Evolutionary conservation across 2,113 vertebrate species (phyloP).

Genomic region (Accipiter virgatus): DNA sequence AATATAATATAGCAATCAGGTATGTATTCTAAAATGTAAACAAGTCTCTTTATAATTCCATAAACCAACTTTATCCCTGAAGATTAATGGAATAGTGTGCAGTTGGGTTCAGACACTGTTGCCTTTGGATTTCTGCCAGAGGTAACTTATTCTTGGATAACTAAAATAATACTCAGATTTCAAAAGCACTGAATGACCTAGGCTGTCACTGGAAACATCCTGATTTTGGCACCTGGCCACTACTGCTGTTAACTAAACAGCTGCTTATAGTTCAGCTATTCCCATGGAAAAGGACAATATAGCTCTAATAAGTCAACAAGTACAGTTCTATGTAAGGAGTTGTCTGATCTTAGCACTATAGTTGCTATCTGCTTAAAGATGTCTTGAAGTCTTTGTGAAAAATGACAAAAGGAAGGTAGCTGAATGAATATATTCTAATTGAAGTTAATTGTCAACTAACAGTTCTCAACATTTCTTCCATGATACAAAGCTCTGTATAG

Average conservation of each 20-base stretch:
- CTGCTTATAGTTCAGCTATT: background rate
- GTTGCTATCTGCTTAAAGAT: background rate
- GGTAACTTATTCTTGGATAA: background rate
- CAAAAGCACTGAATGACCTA: background rate
- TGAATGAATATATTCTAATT: background rate
- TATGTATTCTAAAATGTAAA: conserved; percentile 48
- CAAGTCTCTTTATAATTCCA: background rate
- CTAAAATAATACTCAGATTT: background rate
- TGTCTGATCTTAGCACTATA: background rate
- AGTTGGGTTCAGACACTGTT: background rate
- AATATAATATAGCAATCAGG: conserved; percentile 36
- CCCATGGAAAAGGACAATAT: background rate
- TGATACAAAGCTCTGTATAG: background rate
- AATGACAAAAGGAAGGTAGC: background rate
- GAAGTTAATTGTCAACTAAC: background rate
- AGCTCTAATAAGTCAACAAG: background rate
- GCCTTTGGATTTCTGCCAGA: background rate
- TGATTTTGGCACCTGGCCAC: background rate
- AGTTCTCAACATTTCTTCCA: background rate
- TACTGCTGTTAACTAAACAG: background rate
- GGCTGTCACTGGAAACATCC: background rate
- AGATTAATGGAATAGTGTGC: background rate
- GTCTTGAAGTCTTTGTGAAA: background rate
- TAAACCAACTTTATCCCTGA: background rate
- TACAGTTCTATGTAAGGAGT: background rate